These are phyloP conservation scores for Liparis tanakae DNA, from an alignment of 2,797 vertebrate genomes.

Conservation along the genomic window DNA sequence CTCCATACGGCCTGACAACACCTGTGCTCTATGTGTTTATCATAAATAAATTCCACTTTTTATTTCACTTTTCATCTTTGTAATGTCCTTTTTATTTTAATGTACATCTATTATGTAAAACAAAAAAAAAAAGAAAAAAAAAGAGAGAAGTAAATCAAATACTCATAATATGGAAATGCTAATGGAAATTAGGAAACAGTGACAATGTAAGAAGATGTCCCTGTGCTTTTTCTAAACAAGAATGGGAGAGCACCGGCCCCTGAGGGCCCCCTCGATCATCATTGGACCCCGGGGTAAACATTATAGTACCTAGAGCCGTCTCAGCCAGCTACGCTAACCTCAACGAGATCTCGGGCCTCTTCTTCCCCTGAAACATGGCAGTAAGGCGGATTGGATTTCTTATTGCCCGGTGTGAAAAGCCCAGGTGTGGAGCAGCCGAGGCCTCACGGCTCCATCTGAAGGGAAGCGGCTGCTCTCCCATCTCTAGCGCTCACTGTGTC, in stretches of 20 bases:
- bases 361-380: constrained; percentile 69
- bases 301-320: constrained; percentile 90
- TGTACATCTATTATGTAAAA: constrained; percentile 74
- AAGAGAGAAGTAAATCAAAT: constrained; percentile 52
- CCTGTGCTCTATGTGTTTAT: constrained; percentile 91
- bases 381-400: constrained; percentile 79
- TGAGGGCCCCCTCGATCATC: constrained; percentile 48
- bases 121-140: constrained; percentile 20
- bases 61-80: constrained; percentile 78
- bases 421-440: constrained; percentile 41
- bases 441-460: constrained; percentile 33
- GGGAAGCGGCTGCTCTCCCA: constrained; percentile 49
- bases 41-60: constrained; percentile 92
- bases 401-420: constrained; percentile 79
- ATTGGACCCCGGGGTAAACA: constrained; percentile 74
- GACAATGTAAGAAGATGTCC: constrained; percentile 77
- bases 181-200: constrained; percentile 57
- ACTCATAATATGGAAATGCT: constrained; percentile 67
- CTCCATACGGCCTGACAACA: constrained; percentile 76
- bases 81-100: constrained; percentile 69
- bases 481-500: constrained; percentile 28
- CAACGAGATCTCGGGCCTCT: constrained; percentile 79
- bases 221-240: constrained; percentile 82
- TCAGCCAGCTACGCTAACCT: constrained; percentile 64
- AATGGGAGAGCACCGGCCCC: constrained; percentile 82